These are phyloP conservation scores for Maccullochella peelii DNA, from an alignment of 2,113 vertebrate genomes.

Conservation along the genomic window DNA sequence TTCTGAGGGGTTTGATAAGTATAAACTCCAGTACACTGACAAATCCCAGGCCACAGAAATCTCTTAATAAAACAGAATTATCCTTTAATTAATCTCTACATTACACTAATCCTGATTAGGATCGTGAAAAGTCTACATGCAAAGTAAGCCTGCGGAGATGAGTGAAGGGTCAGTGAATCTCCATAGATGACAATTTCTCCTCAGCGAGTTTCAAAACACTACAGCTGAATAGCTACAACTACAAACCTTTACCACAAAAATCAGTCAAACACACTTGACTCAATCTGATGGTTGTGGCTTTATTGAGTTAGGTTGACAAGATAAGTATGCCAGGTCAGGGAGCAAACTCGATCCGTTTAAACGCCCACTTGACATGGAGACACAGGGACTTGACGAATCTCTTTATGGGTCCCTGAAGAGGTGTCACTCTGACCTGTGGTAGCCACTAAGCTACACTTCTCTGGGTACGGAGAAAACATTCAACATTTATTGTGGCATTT, in stretches of 20 bases:
- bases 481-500: conserved; percentile 68
- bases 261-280: conserved; percentile 46
- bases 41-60: conserved; percentile 24
- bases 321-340: conserved; percentile 57
- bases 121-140: conserved; percentile 29
- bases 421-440: conserved; percentile 63
- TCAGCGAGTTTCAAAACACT: conserved; percentile 21
- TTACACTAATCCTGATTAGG: conserved; percentile 63
- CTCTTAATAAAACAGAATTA: conserved; percentile 38
- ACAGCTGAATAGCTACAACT: conserved; percentile 22
- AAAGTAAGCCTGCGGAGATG: conserved; percentile 33
- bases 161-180: conserved; percentile 59
- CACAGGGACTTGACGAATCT: conserved; percentile 69
- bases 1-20: conserved; percentile 42
- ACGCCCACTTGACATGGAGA: conserved; percentile 67
- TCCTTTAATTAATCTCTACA: conserved; percentile 64
- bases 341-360: conserved; percentile 61
- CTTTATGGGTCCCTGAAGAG: conserved; percentile 68
- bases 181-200: conserved; percentile 32
- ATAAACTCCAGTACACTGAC: conserved; percentile 14
- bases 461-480: conserved; percentile 57
- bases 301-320: conserved; percentile 65
- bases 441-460: conserved; percentile 36
- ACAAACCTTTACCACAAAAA: conserved; percentile 23
- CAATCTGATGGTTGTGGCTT: conserved; percentile 39